Conservation (phyloP, 2,888 invertebrate genomes). For the Dryobotodes eremita region DNA sequence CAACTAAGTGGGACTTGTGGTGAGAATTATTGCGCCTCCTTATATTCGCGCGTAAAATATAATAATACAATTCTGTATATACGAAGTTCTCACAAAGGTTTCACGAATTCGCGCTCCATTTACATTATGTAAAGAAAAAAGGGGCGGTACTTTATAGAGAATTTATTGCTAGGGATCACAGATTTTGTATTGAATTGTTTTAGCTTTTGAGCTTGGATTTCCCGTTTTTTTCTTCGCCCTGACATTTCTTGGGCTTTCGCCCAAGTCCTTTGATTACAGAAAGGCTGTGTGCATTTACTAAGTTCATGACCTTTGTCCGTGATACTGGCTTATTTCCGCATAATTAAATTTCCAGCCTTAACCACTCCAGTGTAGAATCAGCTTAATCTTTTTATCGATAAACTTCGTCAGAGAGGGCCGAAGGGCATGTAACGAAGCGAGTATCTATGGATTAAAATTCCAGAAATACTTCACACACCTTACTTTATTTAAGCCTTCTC, state of each 20-base stretch:
- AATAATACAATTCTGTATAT: conserved; percentile 49
- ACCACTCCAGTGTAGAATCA: neutral
- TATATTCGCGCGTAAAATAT: conserved; percentile 46
- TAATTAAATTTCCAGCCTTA: conserved; percentile 23
- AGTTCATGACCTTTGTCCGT: conserved; percentile 1
- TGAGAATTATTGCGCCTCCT: conserved; percentile 45
- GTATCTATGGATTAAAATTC: conserved; percentile 9
- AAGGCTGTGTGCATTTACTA: conserved; percentile 5
- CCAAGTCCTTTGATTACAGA: conserved; percentile 7
- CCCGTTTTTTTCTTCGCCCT: neutral
- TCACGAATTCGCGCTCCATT: conserved; percentile 41
- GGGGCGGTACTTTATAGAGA: conserved; percentile 13
- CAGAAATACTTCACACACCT: neutral
- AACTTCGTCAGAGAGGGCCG: neutral
- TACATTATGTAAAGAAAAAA: conserved; percentile 41
- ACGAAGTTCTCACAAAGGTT: conserved; percentile 43
- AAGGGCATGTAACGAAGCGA: neutral
- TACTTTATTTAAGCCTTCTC: neutral
- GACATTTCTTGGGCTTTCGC: neutral
- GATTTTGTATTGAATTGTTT: conserved; percentile 31
- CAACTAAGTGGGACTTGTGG: conserved; percentile 52
- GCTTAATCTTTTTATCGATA: conserved; percentile 22
- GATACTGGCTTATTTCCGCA: conserved; percentile 19
- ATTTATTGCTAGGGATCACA: conserved; percentile 27
- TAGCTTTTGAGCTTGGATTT: conserved; percentile 10